Evolutionary conservation across 2,888 invertebrate species (phyloP).

Genomic region (Branchellion lobata): DNA sequence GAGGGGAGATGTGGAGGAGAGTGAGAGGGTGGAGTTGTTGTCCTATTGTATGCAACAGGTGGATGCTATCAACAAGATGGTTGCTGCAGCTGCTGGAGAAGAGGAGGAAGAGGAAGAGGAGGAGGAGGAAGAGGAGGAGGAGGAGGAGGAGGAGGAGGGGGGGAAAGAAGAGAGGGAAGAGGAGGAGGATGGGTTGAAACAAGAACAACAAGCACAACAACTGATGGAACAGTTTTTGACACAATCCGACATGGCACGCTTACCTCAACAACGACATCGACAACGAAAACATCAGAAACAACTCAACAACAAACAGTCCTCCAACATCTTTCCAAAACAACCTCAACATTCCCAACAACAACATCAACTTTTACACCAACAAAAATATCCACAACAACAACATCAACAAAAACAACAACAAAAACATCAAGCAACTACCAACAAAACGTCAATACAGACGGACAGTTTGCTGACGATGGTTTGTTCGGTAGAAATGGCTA

Average conservation of each 20-base stretch:
- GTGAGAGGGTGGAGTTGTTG: no score
- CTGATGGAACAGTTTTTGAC: not conserved
- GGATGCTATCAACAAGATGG: no score
- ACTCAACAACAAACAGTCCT: not conserved
- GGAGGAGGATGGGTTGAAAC: no score
- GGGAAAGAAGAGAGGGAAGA: no score
- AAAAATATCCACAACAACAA: not conserved
- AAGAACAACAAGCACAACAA: slow-evolving; percentile 6
- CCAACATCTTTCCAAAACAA: not conserved
- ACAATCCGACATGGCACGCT: not conserved
- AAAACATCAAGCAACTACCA: not conserved
- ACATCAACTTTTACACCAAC: not conserved
- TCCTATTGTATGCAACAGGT: no score
- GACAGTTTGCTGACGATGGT: not conserved
- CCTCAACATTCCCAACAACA: not conserved
- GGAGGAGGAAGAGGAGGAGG: no score
- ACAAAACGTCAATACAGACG: no score
- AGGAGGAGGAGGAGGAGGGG: no score
- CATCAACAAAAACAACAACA: slow-evolving; percentile 3
- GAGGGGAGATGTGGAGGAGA: no score
- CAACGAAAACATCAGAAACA: not conserved
- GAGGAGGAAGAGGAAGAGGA: no score
- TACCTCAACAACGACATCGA: not conserved
- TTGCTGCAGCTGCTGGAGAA: no score
- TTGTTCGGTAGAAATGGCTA: not conserved